phyloP scores from a whole-genome alignment of 2,797 vertebrate species.

The Agapornis canus region DNA sequence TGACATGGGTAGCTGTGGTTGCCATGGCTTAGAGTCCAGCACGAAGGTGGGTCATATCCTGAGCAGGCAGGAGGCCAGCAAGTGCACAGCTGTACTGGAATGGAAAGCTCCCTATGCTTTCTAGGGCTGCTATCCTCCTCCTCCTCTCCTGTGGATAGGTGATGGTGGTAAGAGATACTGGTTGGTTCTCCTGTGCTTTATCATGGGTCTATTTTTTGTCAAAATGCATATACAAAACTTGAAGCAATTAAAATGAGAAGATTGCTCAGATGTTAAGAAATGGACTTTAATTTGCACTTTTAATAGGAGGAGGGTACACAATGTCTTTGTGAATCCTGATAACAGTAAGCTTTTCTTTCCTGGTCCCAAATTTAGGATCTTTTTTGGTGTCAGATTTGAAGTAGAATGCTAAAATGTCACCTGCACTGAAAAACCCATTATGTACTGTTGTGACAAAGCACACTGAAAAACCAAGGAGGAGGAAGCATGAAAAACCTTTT shows the following conservation, averaged over 20 bases:
- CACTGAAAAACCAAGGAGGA: neutral
- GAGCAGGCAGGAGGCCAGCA: neutral
- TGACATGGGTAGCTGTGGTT: rapidly evolving
- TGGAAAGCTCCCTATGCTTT: neutral
- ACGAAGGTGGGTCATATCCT: rapidly evolving
- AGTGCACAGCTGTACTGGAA: rapidly evolving
- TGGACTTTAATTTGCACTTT: neutral
- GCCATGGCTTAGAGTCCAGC: neutral
- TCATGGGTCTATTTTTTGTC: neutral
- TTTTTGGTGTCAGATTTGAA: neutral
- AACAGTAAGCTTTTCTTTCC: neutral
- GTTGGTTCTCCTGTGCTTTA: neutral
- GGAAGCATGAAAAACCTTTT: neutral
- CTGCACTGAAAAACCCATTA: neutral
- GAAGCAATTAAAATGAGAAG: neutral
- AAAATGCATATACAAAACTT: too few relatives aligned
- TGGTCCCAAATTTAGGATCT: neutral
- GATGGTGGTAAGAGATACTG: neutral
- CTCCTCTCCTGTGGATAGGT: neutral
- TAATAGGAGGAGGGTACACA: neutral
- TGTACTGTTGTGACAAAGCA: neutral
- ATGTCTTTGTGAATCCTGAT: neutral
- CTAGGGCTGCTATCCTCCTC: neutral
- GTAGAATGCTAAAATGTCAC: neutral
- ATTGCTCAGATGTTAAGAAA: neutral